Conservation (phyloP, 2,888 invertebrate genomes). For the Lasius fuliginosus region DNA sequence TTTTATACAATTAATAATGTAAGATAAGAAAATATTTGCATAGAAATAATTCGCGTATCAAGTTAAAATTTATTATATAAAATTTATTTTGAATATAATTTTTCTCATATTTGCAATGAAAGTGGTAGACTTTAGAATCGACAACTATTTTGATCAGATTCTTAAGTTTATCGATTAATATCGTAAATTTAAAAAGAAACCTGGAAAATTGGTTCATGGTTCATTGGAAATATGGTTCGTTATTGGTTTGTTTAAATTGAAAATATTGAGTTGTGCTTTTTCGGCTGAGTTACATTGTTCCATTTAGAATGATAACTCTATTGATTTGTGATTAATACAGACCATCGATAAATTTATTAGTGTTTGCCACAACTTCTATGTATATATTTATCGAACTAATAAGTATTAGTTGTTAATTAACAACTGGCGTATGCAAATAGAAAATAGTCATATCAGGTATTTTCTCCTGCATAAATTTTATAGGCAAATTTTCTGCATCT, state of each 20-base stretch:
- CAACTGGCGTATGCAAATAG: not conserved
- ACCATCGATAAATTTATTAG: no score
- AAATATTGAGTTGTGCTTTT: no score
- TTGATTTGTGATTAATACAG: no score
- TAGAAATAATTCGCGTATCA: not conserved
- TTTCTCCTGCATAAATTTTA: conserved; percentile 12
- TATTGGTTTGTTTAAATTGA: no score
- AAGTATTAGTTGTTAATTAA: no score
- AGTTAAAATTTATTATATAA: not conserved
- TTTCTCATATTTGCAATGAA: not conserved
- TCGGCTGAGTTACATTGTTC: no score
- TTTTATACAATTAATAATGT: not conserved
- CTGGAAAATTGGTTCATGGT: not conserved
- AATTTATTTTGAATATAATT: conserved; percentile 8
- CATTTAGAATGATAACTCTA: no score
- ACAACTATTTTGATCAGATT: not conserved
- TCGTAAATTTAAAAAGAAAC: conserved; percentile 12
- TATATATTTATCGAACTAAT: no score
- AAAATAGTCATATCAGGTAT: conserved; percentile 28
- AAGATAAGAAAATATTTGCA: not conserved
- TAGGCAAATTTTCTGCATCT: not conserved
- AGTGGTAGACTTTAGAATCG: not conserved
- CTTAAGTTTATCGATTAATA: conserved; percentile 1
- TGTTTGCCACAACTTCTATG: no score
- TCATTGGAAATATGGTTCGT: no score